These are phyloP conservation scores for Tridacna crocea DNA, from an alignment of 2,888 invertebrate genomes.

Conservation along the genomic window DNA sequence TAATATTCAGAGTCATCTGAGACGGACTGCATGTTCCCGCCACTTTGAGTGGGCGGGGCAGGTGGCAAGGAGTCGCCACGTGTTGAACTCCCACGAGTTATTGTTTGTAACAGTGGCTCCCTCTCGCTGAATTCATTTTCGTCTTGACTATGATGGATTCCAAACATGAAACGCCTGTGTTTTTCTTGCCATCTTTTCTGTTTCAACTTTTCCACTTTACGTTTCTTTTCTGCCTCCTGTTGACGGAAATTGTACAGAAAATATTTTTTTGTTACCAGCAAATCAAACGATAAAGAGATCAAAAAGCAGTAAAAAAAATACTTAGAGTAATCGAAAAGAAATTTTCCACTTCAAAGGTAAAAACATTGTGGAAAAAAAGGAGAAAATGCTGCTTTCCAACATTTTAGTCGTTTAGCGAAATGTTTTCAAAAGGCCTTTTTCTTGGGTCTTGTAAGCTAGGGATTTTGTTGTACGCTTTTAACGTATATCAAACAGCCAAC, in stretches of 20 bases:
- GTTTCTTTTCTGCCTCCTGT: constrained; percentile 80
- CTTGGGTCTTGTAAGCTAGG: too few relatives aligned
- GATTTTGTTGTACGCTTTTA: too few relatives aligned
- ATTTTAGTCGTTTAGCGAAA: too few relatives aligned
- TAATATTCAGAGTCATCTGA: constrained; percentile 61
- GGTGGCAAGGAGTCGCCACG: constrained; percentile 41
- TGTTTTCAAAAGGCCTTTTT: too few relatives aligned
- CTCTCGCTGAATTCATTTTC: constrained; percentile 66
- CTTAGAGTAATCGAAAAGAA: too few relatives aligned
- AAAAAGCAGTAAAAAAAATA: too few relatives aligned
- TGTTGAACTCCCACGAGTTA: constrained; percentile 55
- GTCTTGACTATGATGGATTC: constrained; percentile 67
- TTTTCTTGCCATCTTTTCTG: constrained; percentile 81
- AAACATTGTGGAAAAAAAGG: too few relatives aligned
- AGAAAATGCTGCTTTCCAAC: too few relatives aligned
- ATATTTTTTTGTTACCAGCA: too few relatives aligned
- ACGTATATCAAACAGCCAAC: too few relatives aligned
- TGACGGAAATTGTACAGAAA: neutral
- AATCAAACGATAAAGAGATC: too few relatives aligned
- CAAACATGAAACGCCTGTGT: constrained; percentile 77
- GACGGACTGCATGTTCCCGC: constrained; percentile 51
- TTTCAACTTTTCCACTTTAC: constrained; percentile 78
- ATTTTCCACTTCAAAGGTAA: too few relatives aligned
- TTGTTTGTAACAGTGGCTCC: constrained; percentile 63
- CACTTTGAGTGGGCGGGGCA: constrained; percentile 48